A percentile compares a stretch with the other conserved stretches of the same genome.
phyloP scores from a whole-genome alignment of 2,888 invertebrate species.

The Oscheius onirici region DNA sequence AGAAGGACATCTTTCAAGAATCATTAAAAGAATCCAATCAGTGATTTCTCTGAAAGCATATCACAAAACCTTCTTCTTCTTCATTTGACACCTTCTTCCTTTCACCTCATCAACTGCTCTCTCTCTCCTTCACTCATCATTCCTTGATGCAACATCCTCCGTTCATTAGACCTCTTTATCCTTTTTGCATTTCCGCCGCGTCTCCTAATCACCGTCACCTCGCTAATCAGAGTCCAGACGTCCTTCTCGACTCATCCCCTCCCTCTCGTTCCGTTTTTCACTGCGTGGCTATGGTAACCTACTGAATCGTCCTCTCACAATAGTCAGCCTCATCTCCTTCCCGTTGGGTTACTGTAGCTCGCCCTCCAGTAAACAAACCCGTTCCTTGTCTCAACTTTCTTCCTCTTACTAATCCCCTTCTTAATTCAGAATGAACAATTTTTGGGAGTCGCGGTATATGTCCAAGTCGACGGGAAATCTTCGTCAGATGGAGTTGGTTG shows the following conservation, averaged over 20 bases:
- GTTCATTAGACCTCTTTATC: not conserved
- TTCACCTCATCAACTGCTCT: not conserved
- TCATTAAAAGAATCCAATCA: no score
- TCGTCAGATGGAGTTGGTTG: slow-evolving; percentile 1
- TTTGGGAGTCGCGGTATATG: not conserved
- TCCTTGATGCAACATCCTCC: not conserved
- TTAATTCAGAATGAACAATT: not conserved
- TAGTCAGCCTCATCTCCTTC: not conserved
- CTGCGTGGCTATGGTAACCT: slow-evolving; percentile 10
- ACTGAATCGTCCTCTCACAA: slow-evolving; percentile 18
- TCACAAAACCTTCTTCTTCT: no score
- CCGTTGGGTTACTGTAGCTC: not conserved
- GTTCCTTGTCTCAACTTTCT: not conserved
- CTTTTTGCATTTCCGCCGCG: no score
- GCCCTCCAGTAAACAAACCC: not conserved
- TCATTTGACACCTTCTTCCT: no score
- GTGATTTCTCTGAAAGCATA: no score
- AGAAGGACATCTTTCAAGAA: no score
- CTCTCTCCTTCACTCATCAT: not conserved
- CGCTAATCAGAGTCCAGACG: no score
- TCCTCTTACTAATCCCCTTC: not conserved
- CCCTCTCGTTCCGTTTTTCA: no score
- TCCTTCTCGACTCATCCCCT: no score
- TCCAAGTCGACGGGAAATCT: slow-evolving; percentile 21
- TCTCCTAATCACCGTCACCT: no score